A percentile compares a stretch with the other conserved stretches of the same genome.
These are phyloP conservation scores for Lepetodrilus schrolli DNA, from an alignment of 2,888 invertebrate species.

Conservation along the genomic window DNA sequence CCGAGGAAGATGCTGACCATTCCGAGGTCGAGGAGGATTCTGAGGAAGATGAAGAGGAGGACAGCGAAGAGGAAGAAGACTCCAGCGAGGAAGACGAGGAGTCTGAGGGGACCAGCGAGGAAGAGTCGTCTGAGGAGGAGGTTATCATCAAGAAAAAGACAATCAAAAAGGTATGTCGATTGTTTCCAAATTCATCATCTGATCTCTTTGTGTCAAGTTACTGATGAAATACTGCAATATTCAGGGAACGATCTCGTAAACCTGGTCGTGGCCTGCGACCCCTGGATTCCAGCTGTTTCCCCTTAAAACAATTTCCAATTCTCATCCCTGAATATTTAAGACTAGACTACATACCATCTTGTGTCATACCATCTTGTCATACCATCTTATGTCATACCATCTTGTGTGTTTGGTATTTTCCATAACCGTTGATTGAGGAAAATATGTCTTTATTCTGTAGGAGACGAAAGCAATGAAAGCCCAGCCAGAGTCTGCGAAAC, in stretches of 20 bases:
- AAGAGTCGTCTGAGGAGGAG: slow-evolving; percentile 46
- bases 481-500: slow-evolving; percentile 47
- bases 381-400: no score
- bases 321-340: no score
- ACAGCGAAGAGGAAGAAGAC: slow-evolving; percentile 12
- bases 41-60: slow-evolving; percentile 30
- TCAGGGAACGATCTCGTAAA: no score
- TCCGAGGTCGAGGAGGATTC: slow-evolving; percentile 28
- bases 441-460: slow-evolving; percentile 5
- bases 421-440: no score
- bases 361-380: no score
- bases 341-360: no score
- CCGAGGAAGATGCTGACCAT: slow-evolving; percentile 29
- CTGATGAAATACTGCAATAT: no score
- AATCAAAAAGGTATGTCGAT: neutral
- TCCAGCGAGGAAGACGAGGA: slow-evolving; percentile 43
- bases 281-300: no score
- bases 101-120: slow-evolving; percentile 50
- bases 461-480: neutral
- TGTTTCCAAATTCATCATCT: no score
- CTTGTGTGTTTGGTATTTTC: no score
- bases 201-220: neutral
- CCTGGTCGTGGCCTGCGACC: no score
- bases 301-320: no score
- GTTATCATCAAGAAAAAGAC: slow-evolving; percentile 31